A percentile compares a stretch with the other conserved stretches of the same genome.
Evolutionary conservation across 2,113 vertebrate species (phyloP).

Genomic region (Aleadryas rufinucha): DNA sequence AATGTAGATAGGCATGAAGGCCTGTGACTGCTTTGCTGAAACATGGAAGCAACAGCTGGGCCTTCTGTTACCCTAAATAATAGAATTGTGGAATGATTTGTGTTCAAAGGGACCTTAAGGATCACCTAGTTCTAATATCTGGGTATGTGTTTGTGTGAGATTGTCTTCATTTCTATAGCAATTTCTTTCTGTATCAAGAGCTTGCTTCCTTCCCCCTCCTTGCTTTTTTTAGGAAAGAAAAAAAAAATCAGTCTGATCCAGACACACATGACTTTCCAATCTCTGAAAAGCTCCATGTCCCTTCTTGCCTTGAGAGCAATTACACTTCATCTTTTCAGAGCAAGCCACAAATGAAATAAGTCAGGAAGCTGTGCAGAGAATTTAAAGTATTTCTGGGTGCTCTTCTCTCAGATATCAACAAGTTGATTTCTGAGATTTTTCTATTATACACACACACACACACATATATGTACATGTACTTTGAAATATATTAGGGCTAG

Average conservation of each 20-base stretch:
- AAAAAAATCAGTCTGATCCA: background rate
- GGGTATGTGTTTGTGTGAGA: background rate
- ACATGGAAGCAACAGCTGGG: background rate
- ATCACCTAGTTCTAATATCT: background rate
- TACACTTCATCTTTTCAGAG: background rate
- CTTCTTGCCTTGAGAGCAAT: background rate
- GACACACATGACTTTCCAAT: background rate
- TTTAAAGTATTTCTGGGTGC: background rate
- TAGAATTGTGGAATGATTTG: background rate
- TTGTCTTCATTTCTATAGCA: background rate
- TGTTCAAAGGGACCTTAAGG: background rate
- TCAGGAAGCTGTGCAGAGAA: background rate
- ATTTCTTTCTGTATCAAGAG: background rate
- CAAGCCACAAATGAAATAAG: background rate
- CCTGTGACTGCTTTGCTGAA: background rate
- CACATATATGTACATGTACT: background rate
- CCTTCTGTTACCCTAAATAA: background rate
- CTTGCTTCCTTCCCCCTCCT: background rate
- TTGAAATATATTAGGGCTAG: background rate
- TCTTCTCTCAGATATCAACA: background rate
- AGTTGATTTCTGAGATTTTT: background rate
- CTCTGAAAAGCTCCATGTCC: background rate
- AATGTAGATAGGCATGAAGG: background rate
- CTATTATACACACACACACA: too few relatives aligned
- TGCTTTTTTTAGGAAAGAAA: background rate